phyloP scores from a whole-genome alignment of 2,113 vertebrate species.

The Tragelaphus imberbis region DNA sequence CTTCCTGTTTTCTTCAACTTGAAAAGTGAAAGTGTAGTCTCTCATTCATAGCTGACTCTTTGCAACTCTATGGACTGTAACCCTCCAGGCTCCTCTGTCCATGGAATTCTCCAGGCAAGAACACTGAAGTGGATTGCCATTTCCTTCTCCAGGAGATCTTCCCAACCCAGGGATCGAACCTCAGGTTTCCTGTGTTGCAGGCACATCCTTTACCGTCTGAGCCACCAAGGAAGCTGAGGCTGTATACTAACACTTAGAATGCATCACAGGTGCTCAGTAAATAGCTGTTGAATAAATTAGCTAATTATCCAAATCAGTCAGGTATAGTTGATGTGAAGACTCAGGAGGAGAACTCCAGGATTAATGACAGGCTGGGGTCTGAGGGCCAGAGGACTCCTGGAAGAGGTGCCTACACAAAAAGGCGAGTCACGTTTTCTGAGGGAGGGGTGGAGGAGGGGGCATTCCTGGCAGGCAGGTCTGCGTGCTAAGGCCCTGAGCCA shows the following conservation, averaged over 20 bases:
- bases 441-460: fast-evolving
- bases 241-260: fast-evolving
- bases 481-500: neutral
- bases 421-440: neutral
- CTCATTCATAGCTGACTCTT: neutral
- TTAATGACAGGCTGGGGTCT: neutral
- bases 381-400: neutral
- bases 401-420: neutral
- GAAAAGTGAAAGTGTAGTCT: neutral
- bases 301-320: neutral
- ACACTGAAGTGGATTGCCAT: neutral
- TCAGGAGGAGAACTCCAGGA: neutral
- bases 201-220: neutral
- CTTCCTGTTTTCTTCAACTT: neutral
- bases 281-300: neutral
- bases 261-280: too few species aligned
- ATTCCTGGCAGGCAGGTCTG: neutral
- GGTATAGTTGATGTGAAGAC: neutral
- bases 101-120: neutral
- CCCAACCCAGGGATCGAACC: neutral
- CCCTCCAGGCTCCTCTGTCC: neutral
- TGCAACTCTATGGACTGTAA: neutral
- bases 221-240: neutral
- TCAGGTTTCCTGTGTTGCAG: neutral
- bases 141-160: neutral